Percentiles rank a stretch among this genome's conserved stretches.
phyloP scores from a whole-genome alignment of 2,113 vertebrate species.

The Acanthisitta chloris region DNA sequence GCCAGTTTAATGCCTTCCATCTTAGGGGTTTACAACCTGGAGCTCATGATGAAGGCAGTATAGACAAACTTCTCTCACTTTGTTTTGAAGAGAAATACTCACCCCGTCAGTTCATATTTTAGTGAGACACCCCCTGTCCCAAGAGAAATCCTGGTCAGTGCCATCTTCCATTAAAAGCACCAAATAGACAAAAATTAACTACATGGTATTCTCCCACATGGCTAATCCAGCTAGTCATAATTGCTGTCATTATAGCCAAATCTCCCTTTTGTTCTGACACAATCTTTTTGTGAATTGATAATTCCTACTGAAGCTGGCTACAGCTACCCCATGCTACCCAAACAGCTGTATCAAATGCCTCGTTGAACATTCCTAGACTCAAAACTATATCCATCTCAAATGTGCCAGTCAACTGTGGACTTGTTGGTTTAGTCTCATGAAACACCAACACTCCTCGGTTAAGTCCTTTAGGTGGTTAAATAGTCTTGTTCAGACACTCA shows the following conservation, averaged over 20 bases:
- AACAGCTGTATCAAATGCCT: neutral
- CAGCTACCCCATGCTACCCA: neutral
- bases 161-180: neutral
- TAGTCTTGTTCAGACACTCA: neutral
- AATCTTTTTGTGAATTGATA: neutral
- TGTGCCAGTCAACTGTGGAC: neutral
- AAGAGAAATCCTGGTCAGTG: neutral
- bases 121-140: neutral
- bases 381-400: neutral
- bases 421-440: neutral
- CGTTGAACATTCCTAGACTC: neutral
- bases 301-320: neutral
- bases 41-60: neutral
- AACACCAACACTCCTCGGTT: neutral
- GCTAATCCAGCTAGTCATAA: neutral
- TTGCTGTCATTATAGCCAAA: neutral
- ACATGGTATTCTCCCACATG: neutral
- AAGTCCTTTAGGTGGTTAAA: neutral
- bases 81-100: neutral
- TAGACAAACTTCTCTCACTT: neutral
- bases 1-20: neutral
- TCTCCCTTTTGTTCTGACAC: neutral
- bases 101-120: neutral
- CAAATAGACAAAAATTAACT: neutral
- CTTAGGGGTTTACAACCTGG: neutral